Evolutionary conservation across 2,113 vertebrate species (phyloP), one percentile per base, ranked within the genome.

Genomic region (Neotoma lepida): DNA sequence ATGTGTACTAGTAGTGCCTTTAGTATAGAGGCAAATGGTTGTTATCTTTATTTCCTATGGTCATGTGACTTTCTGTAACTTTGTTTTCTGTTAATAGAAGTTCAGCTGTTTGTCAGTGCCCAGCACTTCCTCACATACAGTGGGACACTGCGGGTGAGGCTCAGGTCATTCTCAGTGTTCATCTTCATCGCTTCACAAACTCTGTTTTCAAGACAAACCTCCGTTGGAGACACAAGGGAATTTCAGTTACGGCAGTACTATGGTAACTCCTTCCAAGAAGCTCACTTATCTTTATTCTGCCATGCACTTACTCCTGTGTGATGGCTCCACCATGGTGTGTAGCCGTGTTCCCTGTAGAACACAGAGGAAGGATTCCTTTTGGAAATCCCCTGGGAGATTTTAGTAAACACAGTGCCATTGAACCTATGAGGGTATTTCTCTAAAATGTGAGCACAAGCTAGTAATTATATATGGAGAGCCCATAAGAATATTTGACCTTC

Each of bases 1-100:
- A 63, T 96, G 87, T 90, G 20, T 76, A 64, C 68, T 95, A 95
- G 93, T 93, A 70, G 95, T 96, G 92, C 96, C 96, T 97, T 97
- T 94, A 91, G 86, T 91, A 9, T 90, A 86, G 51, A 92, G 81
- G 73, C 44, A 78, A 93, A 35, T 92, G 66, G 22, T 95, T 41
- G 64, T 89, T 74, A 41, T 64, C 49, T 93, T 88, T 74, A 66
- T 76, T 88, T 94, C 33, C 66, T 54, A 30, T 18, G 58, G 58
- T 94, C 71, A 26, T 58, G 13, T 54, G 81, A 89, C 33, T 73
- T 82, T 86, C 74, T 92, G 4, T 88, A 66, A 63, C 88, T 94
- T 84, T 89, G n/a, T 82, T 94, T 96, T 94, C 71, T 86, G 0
- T 90, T 76, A 39, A 18, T 89, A 91, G 39, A 54, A 54, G 20